Conservation (phyloP, 2,888 invertebrate species). For the Acrobeloides nanus region DNA sequence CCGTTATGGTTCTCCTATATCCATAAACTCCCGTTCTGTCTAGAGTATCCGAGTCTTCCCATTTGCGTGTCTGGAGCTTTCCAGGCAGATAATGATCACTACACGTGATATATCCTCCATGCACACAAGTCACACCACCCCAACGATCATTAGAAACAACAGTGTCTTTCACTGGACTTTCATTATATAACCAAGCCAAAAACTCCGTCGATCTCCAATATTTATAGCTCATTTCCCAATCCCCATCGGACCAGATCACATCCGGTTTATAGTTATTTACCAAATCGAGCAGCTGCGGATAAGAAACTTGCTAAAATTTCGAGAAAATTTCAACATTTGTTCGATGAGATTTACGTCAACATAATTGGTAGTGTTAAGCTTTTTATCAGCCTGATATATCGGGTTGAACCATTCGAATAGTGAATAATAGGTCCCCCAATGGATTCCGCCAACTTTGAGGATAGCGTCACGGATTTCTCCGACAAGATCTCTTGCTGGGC, state of each 20-base stretch:
- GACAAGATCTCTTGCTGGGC: constrained; percentile 57
- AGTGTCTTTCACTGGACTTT: constrained; percentile 69
- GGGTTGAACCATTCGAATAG: constrained; percentile 52
- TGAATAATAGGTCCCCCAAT: constrained; percentile 51
- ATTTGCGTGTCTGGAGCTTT: constrained; percentile 54
- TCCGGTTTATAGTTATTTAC: constrained; percentile 61
- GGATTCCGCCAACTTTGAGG: constrained; percentile 21
- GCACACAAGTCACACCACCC: constrained; percentile 75
- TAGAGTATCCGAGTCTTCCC: constrained; percentile 60
- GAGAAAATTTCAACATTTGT: constrained; percentile 51
- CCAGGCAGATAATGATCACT: constrained; percentile 68
- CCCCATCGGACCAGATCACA: constrained; percentile 83
- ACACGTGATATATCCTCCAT: constrained; percentile 82
- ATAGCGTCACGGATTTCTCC: background rate
- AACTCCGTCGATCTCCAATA: constrained; percentile 80
- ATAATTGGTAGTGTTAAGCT: constrained; percentile 24
- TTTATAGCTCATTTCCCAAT: constrained; percentile 68
- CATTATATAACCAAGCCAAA: constrained; percentile 84
- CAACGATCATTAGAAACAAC: constrained; percentile 88
- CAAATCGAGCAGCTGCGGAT: constrained; percentile 48
- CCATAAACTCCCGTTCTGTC: constrained; percentile 59
- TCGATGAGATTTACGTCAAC: constrained; percentile 9
- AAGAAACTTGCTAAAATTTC: constrained; percentile 31
- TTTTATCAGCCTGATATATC: constrained; percentile 32
- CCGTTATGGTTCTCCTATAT: constrained; percentile 54